Percentiles rank a stretch among this genome's conserved stretches.
phyloP scores from a whole-genome alignment of 2,888 invertebrate species.

The Pyrocoelia pectoralis region DNA sequence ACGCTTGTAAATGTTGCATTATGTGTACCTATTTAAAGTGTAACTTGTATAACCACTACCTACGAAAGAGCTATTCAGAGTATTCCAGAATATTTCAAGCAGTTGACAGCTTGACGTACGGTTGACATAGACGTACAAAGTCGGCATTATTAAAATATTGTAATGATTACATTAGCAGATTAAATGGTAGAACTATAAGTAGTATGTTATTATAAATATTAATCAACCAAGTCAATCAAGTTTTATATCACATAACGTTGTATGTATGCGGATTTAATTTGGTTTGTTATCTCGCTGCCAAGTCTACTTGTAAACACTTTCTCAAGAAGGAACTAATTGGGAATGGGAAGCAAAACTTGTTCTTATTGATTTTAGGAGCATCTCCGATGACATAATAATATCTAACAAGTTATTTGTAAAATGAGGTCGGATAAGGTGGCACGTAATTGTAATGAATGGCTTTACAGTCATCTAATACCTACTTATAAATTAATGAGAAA shows the following conservation, averaged over 20 bases:
- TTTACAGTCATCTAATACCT: too few relatives aligned
- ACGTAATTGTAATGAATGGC: too few relatives aligned
- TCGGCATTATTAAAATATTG: constrained; percentile 7
- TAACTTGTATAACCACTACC: neutral
- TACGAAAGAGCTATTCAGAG: neutral
- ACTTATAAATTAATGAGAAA: too few relatives aligned
- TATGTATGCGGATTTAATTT: too few relatives aligned
- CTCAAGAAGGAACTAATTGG: too few relatives aligned
- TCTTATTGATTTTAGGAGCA: too few relatives aligned
- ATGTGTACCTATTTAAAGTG: neutral
- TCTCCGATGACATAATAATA: too few relatives aligned
- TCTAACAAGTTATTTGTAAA: too few relatives aligned
- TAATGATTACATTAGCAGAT: constrained; percentile 1
- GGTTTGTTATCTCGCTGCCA: too few relatives aligned
- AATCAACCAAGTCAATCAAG: neutral
- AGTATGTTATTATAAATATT: constrained; percentile 3
- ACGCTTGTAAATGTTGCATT: neutral
- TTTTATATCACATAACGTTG: neutral
- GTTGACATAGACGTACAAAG: constrained; percentile 8
- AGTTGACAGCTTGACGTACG: constrained; percentile 2
- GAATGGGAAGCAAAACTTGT: too few relatives aligned
- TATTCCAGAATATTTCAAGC: constrained; percentile 8
- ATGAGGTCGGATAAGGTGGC: too few relatives aligned
- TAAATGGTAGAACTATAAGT: neutral
- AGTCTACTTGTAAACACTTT: too few relatives aligned